Base-by-base conservation (phyloP, 1,140 invertebrate species). In the Triops longicaudatus region DNA sequence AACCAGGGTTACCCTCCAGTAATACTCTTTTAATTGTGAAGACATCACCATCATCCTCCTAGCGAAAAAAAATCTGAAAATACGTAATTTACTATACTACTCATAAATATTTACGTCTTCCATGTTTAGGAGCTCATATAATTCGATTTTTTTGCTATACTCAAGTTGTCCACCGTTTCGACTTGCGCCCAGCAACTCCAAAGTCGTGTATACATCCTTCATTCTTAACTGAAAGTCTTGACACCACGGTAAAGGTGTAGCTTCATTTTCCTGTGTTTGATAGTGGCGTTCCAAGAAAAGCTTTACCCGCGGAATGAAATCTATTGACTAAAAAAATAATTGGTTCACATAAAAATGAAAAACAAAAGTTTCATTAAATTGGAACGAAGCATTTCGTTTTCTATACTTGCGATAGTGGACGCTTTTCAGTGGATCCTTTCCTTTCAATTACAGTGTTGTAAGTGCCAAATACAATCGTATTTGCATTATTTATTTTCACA, bases 1-100 rank as follows among this genome's bases (percentile, higher is more conserved):
- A 81, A 17, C 81, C 79, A 50, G 80, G 77, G 74, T 81, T 79
- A 17, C 80, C 78, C 73, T 81, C 80, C 50, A 63, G 14, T 63
- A 63, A 63, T 63, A 63, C 14, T 63, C 50, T 17, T 63, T 63
- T 17, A 12, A 63, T 63, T 17, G 3, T 14, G 22, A 63, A 63
- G 17, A 63, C 50, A 6, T 63, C 50, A 3, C 22, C 50, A 17
- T 63, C 10, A 6, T 37, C 31, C 31, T 37, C 31, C 31, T 37
- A 7, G 31, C 2, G 31, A 37, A 37, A 37, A 37, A 37, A 7
- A 37, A 37, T 37, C 31, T 7, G 31, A 7, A 4, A 37, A 2
- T 37, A 7, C 31, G 31, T 9, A 22, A 14, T 63, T 63, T 22
- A 10, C 17, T 22, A 63, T 63, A 63, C 7, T 6, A 63, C 17